These are phyloP conservation scores for Drosophila micromelanica DNA, from an alignment of 1,140 invertebrate species.

Conservation along the genomic window DNA sequence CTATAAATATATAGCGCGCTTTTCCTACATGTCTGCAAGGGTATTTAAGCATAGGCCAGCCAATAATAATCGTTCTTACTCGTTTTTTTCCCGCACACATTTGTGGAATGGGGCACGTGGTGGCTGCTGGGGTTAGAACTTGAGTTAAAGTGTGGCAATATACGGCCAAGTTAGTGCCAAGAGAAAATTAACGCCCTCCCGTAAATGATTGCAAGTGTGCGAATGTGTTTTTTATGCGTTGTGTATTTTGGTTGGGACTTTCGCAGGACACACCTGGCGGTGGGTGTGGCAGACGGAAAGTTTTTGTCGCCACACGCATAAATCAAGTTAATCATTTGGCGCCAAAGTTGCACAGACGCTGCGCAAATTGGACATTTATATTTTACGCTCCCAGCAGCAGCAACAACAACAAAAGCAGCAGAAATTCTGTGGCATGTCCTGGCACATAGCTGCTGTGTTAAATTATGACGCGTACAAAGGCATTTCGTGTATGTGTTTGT, in stretches of 20 bases:
- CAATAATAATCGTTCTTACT: background rate
- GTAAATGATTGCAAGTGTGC: slow-evolving; percentile 27
- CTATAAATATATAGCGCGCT: no score
- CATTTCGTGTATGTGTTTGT: slow-evolving; percentile 8
- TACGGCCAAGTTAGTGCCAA: slow-evolving; percentile 50
- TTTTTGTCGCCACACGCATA: slow-evolving; percentile 79
- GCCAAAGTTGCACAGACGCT: slow-evolving; percentile 53
- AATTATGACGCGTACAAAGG: slow-evolving; percentile 56
- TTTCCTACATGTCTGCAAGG: background rate
- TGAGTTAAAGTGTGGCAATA: slow-evolving; percentile 43
- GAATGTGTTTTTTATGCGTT: slow-evolving; percentile 56
- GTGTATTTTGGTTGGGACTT: slow-evolving; percentile 17
- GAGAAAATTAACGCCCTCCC: slow-evolving; percentile 69
- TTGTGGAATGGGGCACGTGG: background rate
- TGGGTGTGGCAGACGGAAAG: slow-evolving; percentile 47
- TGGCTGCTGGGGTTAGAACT: slow-evolving; percentile 8
- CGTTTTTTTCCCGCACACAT: background rate
- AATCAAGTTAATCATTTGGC: slow-evolving; percentile 82
- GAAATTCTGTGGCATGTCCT: slow-evolving; percentile 32
- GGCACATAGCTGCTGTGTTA: slow-evolving; percentile 31
- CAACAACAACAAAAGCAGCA: slow-evolving; percentile 33
- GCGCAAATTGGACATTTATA: slow-evolving; percentile 82
- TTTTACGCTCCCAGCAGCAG: slow-evolving; percentile 49
- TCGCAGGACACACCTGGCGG: slow-evolving; percentile 48
- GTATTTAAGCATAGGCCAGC: background rate